These are phyloP conservation scores for Phylloscopus whistleri DNA, from an alignment of 2,113 vertebrate genomes.

Conservation along the genomic window DNA sequence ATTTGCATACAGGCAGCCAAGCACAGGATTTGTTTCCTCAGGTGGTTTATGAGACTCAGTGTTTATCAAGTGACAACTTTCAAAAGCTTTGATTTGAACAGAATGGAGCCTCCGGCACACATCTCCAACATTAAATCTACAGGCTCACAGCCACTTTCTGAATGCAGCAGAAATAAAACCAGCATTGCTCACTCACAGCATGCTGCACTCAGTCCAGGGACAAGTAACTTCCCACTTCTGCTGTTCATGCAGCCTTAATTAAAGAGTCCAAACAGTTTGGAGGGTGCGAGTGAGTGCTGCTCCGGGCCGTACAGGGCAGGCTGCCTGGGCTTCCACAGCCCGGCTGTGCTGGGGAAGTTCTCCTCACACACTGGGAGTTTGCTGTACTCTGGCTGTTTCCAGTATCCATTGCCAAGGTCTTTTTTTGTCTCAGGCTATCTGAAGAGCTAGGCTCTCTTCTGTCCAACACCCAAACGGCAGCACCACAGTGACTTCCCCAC, in stretches of 20 bases:
- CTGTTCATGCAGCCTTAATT: not conserved
- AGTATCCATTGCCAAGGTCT: fast-evolving
- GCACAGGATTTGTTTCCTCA: not conserved
- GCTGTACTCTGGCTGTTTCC: not conserved
- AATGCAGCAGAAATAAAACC: not conserved
- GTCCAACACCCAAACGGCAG: not conserved
- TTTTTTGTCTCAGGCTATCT: not conserved
- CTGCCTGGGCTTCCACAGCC: not conserved
- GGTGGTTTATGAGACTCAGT: not conserved
- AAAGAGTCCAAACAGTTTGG: not conserved
- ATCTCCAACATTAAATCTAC: not conserved
- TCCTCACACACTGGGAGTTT: fast-evolving
- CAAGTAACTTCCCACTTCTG: not conserved
- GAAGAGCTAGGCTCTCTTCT: slow-evolving; percentile 48
- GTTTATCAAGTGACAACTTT: not conserved
- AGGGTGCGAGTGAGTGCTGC: fast-evolving
- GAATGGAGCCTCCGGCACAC: fast-evolving
- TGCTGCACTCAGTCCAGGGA: fast-evolving
- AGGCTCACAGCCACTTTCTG: not conserved
- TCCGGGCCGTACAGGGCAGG: fast-evolving
- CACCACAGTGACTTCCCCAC: not conserved
- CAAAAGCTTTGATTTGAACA: not conserved
- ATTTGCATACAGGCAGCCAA: not conserved
- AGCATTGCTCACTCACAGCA: fast-evolving
- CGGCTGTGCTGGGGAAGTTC: fast-evolving